Evolutionary conservation across 30 jellyfish, hydroid and myxozoan species (phyloP), one percentile per base, ranked within the genome.

Genomic region (Calvadosia cruxmelitensis): DNA sequence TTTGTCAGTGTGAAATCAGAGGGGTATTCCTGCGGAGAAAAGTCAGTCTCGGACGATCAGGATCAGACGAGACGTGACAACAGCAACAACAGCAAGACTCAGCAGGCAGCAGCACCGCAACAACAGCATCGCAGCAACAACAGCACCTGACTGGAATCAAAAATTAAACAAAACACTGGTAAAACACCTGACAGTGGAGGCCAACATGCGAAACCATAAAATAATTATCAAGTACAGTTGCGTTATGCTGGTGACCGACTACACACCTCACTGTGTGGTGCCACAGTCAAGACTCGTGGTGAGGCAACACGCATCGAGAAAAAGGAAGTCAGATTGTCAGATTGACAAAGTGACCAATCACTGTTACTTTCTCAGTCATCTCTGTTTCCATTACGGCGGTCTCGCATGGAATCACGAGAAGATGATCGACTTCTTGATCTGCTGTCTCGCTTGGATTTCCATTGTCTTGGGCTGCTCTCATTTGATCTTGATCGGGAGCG

Each of bases 401-500:
- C n/a, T n/a, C n/a, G n/a, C n/a, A n/a, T n/a, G n/a, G n/a, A n/a
- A n/a, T n/a, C n/a, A n/a, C n/a, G n/a, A n/a, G n/a, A n/a, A n/a
- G n/a, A n/a, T 42, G 57, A 42, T 42, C 57, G 10, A 42, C 57
- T 42, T 42, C 57, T 10, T 5, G 57, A 42, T 42, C 57, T 42
- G 57, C 57, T 42, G 10, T 42, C 57, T 42, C 57, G 10, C 20
- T 42, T 42, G 20, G 57, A 5, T 42, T 20, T 42, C 57, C 57
- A 5, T 42, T 20, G 10, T 42, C 15, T 10, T 42, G 72, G 29
- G 26, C 28, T 52, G 7, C 80, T 67, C 76, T 82, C 74, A 20
- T 50, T 67, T 2, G 94, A 83, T 23, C 87, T 66, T 7, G 94
- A 83, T 68, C 84, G 29, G 2, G 61, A 69, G 20, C 93, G 76